Evolutionary conservation across 2,888 invertebrate species (phyloP).

Genomic region (Pristionchus maxplancki): DNA sequence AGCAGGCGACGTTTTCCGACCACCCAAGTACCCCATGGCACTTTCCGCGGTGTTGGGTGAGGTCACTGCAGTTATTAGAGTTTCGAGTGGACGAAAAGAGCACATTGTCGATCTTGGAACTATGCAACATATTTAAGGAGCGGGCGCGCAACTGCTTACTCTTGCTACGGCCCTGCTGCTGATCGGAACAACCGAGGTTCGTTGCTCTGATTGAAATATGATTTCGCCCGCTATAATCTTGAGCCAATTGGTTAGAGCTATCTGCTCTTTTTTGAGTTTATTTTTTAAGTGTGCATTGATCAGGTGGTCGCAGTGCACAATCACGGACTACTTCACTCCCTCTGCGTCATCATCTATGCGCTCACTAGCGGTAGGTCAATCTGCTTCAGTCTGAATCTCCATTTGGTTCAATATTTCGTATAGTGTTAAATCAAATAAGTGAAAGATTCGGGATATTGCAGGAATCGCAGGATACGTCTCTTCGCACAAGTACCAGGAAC

Average conservation of each 20-base stretch:
- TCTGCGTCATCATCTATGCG: conserved; percentile 80
- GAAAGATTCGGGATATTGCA: conserved; percentile 67
- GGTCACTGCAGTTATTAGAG: too few species aligned
- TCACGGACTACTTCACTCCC: conserved; percentile 80
- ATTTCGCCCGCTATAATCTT: background rate
- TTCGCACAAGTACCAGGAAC: conserved; percentile 79
- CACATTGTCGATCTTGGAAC: too few species aligned
- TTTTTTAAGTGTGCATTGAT: background rate
- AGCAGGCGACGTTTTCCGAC: conserved; percentile 80
- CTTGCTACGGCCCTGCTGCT: conserved; percentile 80
- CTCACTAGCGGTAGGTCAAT: conserved; percentile 79
- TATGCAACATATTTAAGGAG: conserved; percentile 79
- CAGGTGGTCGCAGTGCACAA: conserved; percentile 80
- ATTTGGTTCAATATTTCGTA: background rate
- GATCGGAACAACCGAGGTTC: conserved; percentile 79
- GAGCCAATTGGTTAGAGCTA: too few species aligned
- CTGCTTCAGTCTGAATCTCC: background rate
- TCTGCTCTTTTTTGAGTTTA: background rate
- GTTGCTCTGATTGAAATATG: background rate
- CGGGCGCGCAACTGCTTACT: conserved; percentile 80
- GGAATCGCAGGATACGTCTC: conserved; percentile 81
- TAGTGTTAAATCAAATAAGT: background rate
- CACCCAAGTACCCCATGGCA: conserved; percentile 79
- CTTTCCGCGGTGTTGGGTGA: conserved; percentile 81
- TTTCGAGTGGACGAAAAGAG: background rate